Base-by-base conservation (phyloP, 2,113 vertebrate genomes). In the Fulmarus glacialis region DNA sequence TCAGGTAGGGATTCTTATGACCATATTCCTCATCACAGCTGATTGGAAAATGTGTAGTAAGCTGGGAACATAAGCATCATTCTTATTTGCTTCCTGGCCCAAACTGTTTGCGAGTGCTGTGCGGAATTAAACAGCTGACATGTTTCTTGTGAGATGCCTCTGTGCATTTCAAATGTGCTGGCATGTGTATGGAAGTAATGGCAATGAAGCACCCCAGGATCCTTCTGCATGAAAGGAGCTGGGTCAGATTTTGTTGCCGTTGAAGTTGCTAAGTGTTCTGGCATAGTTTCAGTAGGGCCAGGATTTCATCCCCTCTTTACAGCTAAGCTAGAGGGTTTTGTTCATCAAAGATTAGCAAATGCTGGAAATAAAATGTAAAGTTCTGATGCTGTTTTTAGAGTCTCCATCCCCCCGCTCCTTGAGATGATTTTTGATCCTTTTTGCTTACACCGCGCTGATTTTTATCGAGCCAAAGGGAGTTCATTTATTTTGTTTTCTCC, bases 401-500 rank as follows among this genome's bases (percentile, higher is more conserved):
- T 45, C 74, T 87, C 66, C 66, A 81, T 67, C 29, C 38, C 15
- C 26, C 63, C 0, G 0, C 63, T 91, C 83, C 81, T 91, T 86
- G 87, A 96, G 82, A 97, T 88, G 71, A 96, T 95, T 97, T 97
- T 97, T 89, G 89, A 96, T 95, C 87, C 83, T 93, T 96, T 97
- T 91, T 96, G 94, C 93, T 96, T 96, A 94, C 82, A 91, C 94
- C 86, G 94, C 93, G 71, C 78, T 86, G 91, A 91, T 96, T 97
- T 97, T 97, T 97, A 94, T 83, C 2, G 38, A 96, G 97, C 94
- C 95, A 86, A 86, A 96, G 94, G 84, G 94, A 97, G 84, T 95
- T 97, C n/a, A 38, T 97, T 97, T 97, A 94, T 96, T 97, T 97
- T 96, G 92, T 95, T 96, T 96, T 91, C 96, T 96, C 97, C 96